phyloP scores from a whole-genome alignment of 2,113 vertebrate genomes.

The Peucedramus taeniatus region DNA sequence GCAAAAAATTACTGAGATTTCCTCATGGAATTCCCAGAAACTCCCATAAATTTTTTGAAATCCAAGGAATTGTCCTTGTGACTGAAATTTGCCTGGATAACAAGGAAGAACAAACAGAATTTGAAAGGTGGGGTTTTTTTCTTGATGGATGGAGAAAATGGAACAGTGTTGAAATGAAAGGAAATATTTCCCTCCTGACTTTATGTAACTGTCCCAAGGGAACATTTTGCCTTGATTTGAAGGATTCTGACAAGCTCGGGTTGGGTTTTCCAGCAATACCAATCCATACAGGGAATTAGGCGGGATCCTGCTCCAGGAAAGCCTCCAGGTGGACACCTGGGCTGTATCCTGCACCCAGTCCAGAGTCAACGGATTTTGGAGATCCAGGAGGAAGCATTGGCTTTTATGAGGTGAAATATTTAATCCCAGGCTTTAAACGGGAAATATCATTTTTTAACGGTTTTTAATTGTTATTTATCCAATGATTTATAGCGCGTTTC shows the following conservation, averaged over 20 bases:
- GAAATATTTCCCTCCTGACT: neutral
- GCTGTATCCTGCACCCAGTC: neutral
- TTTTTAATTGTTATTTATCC: neutral
- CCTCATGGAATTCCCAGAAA: neutral
- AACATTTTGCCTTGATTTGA: neutral
- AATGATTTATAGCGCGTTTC: neutral
- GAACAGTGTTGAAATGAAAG: neutral
- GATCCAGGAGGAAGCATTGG: neutral
- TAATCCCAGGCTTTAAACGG: neutral
- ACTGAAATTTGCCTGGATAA: neutral
- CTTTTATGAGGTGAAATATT: slow-evolving; percentile 4
- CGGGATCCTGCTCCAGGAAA: neutral
- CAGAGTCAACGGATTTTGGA: neutral
- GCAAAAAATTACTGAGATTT: neutral
- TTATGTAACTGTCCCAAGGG: neutral
- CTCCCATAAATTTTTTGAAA: neutral
- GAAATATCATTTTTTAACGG: neutral
- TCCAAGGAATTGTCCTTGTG: neutral
- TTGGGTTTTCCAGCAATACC: neutral
- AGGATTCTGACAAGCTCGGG: neutral
- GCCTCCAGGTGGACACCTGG: neutral
- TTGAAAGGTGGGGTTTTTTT: neutral
- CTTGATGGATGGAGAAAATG: neutral
- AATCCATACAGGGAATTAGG: neutral
- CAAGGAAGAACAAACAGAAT: neutral